Conservation (phyloP, 2,113 vertebrate genomes). For the Leptobrachium leishanense region DNA sequence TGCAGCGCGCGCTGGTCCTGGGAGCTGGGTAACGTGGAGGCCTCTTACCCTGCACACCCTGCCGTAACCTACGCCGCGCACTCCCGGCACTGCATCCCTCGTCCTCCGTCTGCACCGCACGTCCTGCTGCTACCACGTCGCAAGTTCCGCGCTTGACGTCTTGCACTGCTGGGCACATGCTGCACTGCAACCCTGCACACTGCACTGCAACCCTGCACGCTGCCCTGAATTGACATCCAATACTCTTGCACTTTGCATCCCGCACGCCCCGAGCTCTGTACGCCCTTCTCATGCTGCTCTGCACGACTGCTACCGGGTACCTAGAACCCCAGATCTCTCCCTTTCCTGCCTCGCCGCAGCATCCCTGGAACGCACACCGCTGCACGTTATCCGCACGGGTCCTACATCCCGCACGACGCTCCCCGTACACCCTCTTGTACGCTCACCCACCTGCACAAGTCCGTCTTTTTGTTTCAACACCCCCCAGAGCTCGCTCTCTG, state of each 20-base stretch:
- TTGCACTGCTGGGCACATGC: too few species aligned
- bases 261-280: background rate
- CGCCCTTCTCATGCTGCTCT: background rate
- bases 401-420: background rate
- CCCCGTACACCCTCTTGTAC: background rate
- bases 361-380: background rate
- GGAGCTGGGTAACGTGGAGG: conserved; percentile 47
- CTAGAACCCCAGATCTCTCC: background rate
- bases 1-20: conserved; percentile 43
- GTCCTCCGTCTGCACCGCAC: background rate
- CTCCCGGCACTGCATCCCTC: background rate
- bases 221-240: background rate
- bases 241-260: too few species aligned
- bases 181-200: too few species aligned
- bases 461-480: conserved; percentile 13
- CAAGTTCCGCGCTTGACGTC: background rate
- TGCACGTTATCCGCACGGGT: background rate
- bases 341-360: background rate
- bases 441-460: background rate
- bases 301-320: background rate
- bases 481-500: background rate
- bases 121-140: background rate
- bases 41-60: conserved; percentile 12
- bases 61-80: conserved; percentile 1
- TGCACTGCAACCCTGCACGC: too few species aligned